Evolutionary conservation across 2,888 invertebrate species (phyloP).

Genomic region (Bimastos eiseni): DNA sequence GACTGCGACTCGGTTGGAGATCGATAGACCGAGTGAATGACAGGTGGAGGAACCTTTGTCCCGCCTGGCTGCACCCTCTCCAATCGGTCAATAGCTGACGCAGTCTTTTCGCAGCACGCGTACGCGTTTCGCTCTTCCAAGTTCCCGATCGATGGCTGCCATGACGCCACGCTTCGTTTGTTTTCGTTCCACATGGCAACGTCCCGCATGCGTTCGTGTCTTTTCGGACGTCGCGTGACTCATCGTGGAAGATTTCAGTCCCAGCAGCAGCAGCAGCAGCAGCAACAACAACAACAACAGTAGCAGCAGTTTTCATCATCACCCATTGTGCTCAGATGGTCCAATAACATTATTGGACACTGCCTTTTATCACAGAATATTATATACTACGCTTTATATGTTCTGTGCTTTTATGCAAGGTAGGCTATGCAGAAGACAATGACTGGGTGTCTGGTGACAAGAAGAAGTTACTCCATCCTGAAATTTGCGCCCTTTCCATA

Average conservation of each 20-base stretch:
- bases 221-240: background rate
- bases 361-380: too few species aligned
- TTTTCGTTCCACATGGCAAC: conserved; percentile 6
- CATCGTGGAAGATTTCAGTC: background rate
- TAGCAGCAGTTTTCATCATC: too few species aligned
- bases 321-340: too few species aligned
- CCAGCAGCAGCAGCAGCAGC: background rate
- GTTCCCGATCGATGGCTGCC: background rate
- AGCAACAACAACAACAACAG: background rate
- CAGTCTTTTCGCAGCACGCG: background rate
- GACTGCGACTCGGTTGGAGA: too few species aligned
- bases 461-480: too few species aligned
- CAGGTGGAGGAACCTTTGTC: background rate
- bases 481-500: too few species aligned
- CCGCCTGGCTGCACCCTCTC: background rate
- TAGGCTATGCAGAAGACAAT: too few species aligned
- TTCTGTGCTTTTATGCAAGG: too few species aligned
- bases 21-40: background rate
- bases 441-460: too few species aligned
- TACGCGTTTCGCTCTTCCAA: background rate
- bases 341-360: too few species aligned
- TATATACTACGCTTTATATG: too few species aligned
- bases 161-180: background rate
- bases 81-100: background rate
- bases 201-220: background rate